Evolutionary conservation across 1,140 invertebrate species (phyloP).

Genomic region (Platyscapa corneri): DNA sequence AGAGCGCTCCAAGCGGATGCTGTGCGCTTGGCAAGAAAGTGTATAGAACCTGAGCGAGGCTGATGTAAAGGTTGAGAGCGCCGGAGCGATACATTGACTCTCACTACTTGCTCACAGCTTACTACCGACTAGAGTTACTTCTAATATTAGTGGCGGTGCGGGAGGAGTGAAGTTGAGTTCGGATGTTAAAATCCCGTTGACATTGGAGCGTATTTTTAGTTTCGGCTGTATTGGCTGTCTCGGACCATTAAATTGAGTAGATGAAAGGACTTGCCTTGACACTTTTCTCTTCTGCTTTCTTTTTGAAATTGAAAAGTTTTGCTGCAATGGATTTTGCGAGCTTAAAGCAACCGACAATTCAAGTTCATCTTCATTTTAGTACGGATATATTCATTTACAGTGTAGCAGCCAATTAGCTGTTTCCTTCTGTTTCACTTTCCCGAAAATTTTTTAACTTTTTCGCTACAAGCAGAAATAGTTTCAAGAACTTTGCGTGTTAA

Average conservation of each 20-base stretch:
- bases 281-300: too few relatives aligned
- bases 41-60: neutral
- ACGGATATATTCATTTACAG: too few relatives aligned
- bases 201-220: neutral
- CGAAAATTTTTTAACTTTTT: too few relatives aligned
- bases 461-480: neutral
- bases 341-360: too few relatives aligned
- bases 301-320: too few relatives aligned
- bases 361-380: too few relatives aligned
- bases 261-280: neutral
- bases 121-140: neutral
- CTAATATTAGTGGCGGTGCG: neutral
- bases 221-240: neutral
- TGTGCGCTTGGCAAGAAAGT: constrained; percentile 46
- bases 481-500: neutral
- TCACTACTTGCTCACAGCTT: constrained; percentile 3
- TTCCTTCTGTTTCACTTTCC: too few relatives aligned
- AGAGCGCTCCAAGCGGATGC: constrained; percentile 50
- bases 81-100: constrained; percentile 15
- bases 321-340: too few relatives aligned
- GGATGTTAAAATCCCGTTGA: neutral
- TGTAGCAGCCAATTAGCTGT: too few relatives aligned
- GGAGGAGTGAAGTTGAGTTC: neutral
- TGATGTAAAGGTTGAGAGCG: neutral
- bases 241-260: neutral